These are phyloP conservation scores for Neoascia interrupta DNA, from an alignment of 2,888 invertebrate species.

Conservation along the genomic window DNA sequence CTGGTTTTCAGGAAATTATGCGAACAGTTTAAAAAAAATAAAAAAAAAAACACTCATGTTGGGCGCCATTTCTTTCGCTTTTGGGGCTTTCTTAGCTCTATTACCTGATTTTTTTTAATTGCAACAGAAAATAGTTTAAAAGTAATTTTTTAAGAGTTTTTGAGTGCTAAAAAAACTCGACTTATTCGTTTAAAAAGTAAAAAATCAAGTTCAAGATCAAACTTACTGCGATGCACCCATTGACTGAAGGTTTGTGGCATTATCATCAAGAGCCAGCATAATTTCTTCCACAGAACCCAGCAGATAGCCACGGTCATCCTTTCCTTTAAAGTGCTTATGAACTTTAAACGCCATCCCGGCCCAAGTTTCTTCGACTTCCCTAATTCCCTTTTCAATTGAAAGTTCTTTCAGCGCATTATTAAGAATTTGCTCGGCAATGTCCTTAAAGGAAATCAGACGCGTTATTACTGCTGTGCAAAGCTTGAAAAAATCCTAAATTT, in stretches of 20 bases:
- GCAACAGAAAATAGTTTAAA: no score
- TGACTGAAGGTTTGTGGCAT: slow-evolving; percentile 93
- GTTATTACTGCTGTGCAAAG: slow-evolving; percentile 9
- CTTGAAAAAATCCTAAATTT: slow-evolving; percentile 1
- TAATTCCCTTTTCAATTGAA: slow-evolving; percentile 93
- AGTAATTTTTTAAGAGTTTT: no score
- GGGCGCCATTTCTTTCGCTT: no score
- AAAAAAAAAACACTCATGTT: no score
- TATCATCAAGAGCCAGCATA: slow-evolving; percentile 90
- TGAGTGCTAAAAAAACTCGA: no score
- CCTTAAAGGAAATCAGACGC: slow-evolving; percentile 69
- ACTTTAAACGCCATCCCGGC: slow-evolving; percentile 84
- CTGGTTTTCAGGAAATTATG: no score
- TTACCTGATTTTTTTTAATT: no score
- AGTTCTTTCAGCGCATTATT: slow-evolving; percentile 94
- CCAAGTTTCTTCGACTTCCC: slow-evolving; percentile 90
- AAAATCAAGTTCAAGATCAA: no score
- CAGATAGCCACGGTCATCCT: slow-evolving; percentile 87
- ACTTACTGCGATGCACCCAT: slow-evolving; percentile 91
- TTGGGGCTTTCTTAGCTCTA: no score
- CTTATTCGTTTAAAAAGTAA: no score
- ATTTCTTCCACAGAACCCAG: slow-evolving; percentile 92
- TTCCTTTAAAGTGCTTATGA: slow-evolving; percentile 85
- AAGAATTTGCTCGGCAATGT: slow-evolving; percentile 92
- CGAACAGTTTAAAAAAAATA: no score